A percentile compares a stretch with the other conserved stretches of the same genome.
Evolutionary conservation across 2,888 invertebrate genomes (phyloP).

Genomic region (Odontocolon sp.): DNA sequence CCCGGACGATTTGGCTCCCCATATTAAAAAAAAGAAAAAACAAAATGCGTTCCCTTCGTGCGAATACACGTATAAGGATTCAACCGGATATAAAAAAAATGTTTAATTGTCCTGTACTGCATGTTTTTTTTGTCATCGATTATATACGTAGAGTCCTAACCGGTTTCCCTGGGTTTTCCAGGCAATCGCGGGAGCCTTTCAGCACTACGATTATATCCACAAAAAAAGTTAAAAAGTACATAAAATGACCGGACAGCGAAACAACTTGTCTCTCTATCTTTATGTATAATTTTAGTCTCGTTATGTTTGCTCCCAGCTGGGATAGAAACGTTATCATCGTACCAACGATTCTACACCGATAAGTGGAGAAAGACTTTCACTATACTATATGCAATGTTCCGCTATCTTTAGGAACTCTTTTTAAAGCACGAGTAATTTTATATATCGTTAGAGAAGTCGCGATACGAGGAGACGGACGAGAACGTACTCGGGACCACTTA

Average conservation of each 20-base stretch:
- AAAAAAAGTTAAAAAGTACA: too few relatives aligned
- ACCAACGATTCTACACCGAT: too few relatives aligned
- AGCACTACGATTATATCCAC: conserved; percentile 13
- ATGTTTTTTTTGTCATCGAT: conserved; percentile 21
- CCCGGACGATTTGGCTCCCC: neutral
- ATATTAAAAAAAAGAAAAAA: too few relatives aligned
- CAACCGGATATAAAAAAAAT: neutral
- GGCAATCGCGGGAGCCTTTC: conserved; percentile 40
- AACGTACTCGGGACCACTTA: conserved; percentile 68
- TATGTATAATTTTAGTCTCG: too few relatives aligned
- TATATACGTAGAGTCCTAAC: conserved; percentile 20
- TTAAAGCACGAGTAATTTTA: neutral
- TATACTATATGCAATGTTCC: too few relatives aligned
- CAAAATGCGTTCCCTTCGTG: neutral
- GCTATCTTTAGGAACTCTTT: neutral
- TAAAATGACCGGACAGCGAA: too few relatives aligned
- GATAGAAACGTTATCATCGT: too few relatives aligned
- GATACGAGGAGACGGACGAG: conserved; percentile 10
- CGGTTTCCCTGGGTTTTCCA: conserved; percentile 54
- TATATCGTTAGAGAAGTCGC: neutral
- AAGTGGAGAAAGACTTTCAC: too few relatives aligned
- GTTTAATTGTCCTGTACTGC: neutral
- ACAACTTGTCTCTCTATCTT: too few relatives aligned
- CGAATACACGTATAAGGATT: neutral
- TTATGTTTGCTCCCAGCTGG: too few relatives aligned